Percentiles rank a stretch among this genome's conserved stretches.
phyloP scores from a whole-genome alignment of 2,113 vertebrate species.

The Antidorcas marsupialis region DNA sequence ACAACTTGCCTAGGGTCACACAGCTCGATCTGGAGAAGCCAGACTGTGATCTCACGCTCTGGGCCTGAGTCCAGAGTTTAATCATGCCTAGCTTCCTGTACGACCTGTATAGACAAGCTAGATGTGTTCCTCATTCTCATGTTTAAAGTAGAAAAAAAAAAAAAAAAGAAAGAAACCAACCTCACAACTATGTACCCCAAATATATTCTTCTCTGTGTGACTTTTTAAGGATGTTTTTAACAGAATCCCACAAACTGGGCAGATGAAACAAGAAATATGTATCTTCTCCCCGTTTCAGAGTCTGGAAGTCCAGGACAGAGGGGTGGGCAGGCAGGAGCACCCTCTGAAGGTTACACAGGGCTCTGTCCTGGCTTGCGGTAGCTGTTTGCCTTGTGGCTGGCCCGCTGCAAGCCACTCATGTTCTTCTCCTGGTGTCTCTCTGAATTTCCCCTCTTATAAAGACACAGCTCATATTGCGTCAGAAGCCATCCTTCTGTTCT shows the following conservation, averaged over 20 bases:
- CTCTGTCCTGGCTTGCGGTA: not conserved
- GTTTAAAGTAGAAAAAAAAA: not conserved
- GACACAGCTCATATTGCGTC: no score
- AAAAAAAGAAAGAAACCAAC: no score
- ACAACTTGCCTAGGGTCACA: no score
- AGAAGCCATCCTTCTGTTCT: not conserved
- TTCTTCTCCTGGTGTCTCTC: not conserved
- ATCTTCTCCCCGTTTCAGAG: not conserved
- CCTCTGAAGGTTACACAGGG: accelerated
- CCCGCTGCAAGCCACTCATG: accelerated
- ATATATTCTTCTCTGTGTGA: accelerated
- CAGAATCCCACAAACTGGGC: not conserved
- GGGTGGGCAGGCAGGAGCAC: not conserved
- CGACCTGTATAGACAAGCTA: accelerated
- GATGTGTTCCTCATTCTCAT: accelerated
- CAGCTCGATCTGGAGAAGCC: not conserved
- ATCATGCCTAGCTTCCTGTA: no score
- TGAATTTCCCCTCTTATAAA: not conserved
- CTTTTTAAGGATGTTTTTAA: accelerated
- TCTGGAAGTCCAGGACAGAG: no score
- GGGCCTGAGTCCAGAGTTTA: not conserved
- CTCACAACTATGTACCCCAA: not conserved
- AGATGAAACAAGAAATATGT: no score
- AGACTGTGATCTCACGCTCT: no score
- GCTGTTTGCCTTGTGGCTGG: not conserved